Percentiles rank a stretch among this genome's conserved stretches.
phyloP scores from a whole-genome alignment of 2,113 vertebrate genomes.

The Stercorarius parasiticus region DNA sequence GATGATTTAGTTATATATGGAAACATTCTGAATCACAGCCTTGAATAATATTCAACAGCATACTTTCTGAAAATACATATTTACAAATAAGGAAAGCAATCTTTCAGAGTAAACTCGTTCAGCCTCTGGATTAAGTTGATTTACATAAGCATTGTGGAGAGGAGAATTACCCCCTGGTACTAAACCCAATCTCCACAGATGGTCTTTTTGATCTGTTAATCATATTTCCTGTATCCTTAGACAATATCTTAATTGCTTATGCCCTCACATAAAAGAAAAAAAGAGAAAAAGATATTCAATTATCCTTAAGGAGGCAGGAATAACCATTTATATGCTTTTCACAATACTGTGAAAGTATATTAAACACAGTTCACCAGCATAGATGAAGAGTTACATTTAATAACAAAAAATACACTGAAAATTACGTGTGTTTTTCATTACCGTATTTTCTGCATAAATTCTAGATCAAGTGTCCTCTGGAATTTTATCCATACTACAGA shows the following conservation, averaged over 20 bases:
- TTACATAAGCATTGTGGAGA: conserved; percentile 11
- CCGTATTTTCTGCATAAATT: neutral
- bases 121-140: neutral
- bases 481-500: neutral
- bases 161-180: neutral
- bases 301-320: neutral
- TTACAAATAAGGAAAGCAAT: neutral
- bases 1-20: neutral
- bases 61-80: neutral
- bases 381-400: neutral
- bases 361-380: neutral
- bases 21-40: neutral
- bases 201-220: conserved; percentile 45
- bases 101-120: neutral
- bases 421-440: neutral
- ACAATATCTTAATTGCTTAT: conserved; percentile 21
- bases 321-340: neutral
- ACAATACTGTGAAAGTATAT: neutral
- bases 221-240: neutral
- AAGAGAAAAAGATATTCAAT: neutral
- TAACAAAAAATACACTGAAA: neutral
- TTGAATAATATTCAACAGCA: neutral
- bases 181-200: conserved; percentile 15
- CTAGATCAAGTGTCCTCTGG: neutral
- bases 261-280: neutral